A percentile compares a stretch with the other conserved stretches of the same genome.
phyloP scores from a whole-genome alignment of 2,797 vertebrate species.

The Poecilia velifera region DNA sequence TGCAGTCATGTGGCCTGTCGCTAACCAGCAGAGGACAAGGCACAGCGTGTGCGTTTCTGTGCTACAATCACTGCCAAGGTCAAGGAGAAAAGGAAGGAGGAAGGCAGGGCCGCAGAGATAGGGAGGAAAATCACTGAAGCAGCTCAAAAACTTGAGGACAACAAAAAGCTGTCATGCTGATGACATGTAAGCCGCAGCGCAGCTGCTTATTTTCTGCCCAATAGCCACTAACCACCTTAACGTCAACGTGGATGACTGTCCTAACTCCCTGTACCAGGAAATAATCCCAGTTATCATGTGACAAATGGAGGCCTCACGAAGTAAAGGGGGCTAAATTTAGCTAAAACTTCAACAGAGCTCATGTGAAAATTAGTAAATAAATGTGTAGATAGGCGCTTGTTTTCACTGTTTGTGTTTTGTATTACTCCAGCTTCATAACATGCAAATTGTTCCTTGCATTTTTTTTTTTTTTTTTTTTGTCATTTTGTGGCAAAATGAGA shows the following conservation, averaged over 20 bases:
- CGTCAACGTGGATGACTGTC: slow-evolving; percentile 58
- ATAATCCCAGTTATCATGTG: slow-evolving; percentile 44
- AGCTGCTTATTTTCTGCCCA: slow-evolving; percentile 52
- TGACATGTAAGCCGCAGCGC: slow-evolving; percentile 51
- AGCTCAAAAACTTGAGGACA: slow-evolving; percentile 4
- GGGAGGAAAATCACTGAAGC: slow-evolving; percentile 30
- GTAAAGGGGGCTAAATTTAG: slow-evolving; percentile 4
- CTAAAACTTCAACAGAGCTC: not conserved
- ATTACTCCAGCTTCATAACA: not conserved
- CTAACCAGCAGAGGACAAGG: slow-evolving; percentile 58
- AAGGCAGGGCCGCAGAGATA: slow-evolving; percentile 12
- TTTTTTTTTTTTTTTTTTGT: too few species aligned
- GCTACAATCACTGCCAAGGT: slow-evolving; percentile 72
- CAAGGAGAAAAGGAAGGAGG: slow-evolving; percentile 56
- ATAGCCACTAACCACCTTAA: slow-evolving; percentile 44
- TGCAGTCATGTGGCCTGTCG: slow-evolving; percentile 58
- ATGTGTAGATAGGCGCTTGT: not conserved
- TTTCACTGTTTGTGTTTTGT: not conserved
- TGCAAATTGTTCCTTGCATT: not conserved
- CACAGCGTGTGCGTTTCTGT: slow-evolving; percentile 53
- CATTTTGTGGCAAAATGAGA: not conserved
- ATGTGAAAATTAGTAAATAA: not conserved
- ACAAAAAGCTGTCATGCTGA: slow-evolving; percentile 35
- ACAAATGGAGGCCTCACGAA: slow-evolving; percentile 11
- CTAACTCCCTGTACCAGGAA: slow-evolving; percentile 10